Base-by-base conservation (phyloP, 2,797 vertebrate species). In the Erpetoichthys calabaricus region DNA sequence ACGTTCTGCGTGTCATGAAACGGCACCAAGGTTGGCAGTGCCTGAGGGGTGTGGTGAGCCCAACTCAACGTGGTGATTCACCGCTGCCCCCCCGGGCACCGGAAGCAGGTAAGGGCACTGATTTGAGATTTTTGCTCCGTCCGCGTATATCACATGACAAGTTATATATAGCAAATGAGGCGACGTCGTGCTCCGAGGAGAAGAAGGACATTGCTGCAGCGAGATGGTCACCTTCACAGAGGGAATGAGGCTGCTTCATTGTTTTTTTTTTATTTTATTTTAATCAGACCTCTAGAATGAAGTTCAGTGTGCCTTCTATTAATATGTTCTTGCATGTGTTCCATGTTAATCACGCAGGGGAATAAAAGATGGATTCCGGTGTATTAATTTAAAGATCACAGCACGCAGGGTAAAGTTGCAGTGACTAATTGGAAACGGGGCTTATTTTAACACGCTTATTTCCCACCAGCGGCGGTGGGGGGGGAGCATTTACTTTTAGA, bases 361-460 rank as follows among this genome's bases (percentile, higher is more conserved):
- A 77, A 80, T 77, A 76, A 75, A 79, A 84, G 70, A 77, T 65
- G 64, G 64, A 66, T 79, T 74, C 57, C 61, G 77, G 77, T 72
- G 66, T 80, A 76, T 82, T 82, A 83, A 71, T 62, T 8, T 69
- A 75, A 66, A 71, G 65, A 70, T 62, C 56, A 71, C 71, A 75
- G 77, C 74, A 88, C 83, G 79, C 89, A 76, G 83, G 84, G 76
- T 83, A 81, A 78, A 88, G 90, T 81, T 88, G 88, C 82, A 78
- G 87, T 86, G 86, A 85, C 80, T 96, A 97, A 95, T 94, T 96
- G 89, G 86, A 88, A 90, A 87, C 86, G 89, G 83, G 82, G 75
- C 91, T 91, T 90, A 80, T 80, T 77, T 80, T 89, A 85, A 90
- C 82, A 78, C 79, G 86, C 86, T 86, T 70, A 79, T 80, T 82